Evolutionary conservation across 2,888 invertebrate genomes (phyloP), one percentile per base, ranked within the genome.

Genomic region (Morpho helenor): DNA sequence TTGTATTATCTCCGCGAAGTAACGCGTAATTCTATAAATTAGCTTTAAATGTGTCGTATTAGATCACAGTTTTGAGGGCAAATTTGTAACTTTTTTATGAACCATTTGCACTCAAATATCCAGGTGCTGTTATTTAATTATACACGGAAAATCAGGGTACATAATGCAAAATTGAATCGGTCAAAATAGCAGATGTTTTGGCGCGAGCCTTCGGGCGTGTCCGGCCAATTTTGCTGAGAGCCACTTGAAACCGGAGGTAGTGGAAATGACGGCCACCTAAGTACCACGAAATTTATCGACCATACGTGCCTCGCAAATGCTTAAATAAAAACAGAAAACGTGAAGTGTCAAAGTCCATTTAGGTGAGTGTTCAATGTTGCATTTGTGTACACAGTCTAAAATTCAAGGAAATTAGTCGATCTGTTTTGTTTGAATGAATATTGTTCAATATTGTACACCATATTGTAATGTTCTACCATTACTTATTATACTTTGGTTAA

Each of bases 231-330:
- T 75, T 70, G 74, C 66, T 68, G 74, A 76, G 77, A 72, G 75
- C 68, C 70, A 67, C 78, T 75, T 74, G 73, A 78, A 67, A 73
- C 68, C 69, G 73, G 75, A 73, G 79, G 76, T 74, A 78, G 76
- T 84, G 84, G 75, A 68, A 67, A 69, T 79, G 84, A 82, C 84
- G 79, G 76, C 75, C 77, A 75, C 76, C 71, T 78, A 79, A 85
- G 84, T 76, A 83, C 82, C 76, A 74, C 75, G 74, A 80, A 83
- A 86, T 86, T 86, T 86, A 86, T 86, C 77, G 84, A 82, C 73
- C 82, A 76, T 75, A 79, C 82, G 83, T 79, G 74, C 70, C 75
- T 69, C 76, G 69, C 67, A 66, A 71, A 71, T 69, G 77, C 74
- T 71, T 73, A 80, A 81, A 82, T 79, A 82, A 83, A 83, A 81